Evolutionary conservation across 2,797 vertebrate genomes (phyloP), one percentile per base, ranked within the genome.

Genomic region (Luscinia megarhynchos): DNA sequence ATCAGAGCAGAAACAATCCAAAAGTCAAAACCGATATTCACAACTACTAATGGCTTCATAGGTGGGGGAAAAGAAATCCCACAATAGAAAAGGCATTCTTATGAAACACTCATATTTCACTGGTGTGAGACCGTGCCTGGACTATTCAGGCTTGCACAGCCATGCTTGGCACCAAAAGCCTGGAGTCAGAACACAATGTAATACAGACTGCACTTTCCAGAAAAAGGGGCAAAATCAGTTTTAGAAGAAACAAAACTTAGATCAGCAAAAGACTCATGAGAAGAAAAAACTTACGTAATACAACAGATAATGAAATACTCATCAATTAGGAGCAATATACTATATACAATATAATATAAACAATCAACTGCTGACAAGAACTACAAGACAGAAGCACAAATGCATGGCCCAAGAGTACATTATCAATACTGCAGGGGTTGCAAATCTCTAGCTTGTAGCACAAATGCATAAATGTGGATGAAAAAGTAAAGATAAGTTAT

Each of bases 1-100:
- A 57, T 16, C 38, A 84, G 69, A 77, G 61, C 53, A 86, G 66
- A 92, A 95, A 70, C 15, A 88, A 88, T 45, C 46, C 21, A 27
- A 75, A 46, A 84, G 53, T 77, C 76, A 77, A 84, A 94, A 51
- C 23, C 2, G 3, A 32, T 59, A 90, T 34, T 34, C 40, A 43
- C 48, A 83, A 87, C 23, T 62, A 59, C 57, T 70, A 69, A 61
- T 19, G 22, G 36, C 32, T 93, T 81, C 36, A 86, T 4, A 74
- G 36, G 66, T 64, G 20, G 15, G 43, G 19, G 20, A 51, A 58
- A 78, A 63, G 58, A 50, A 38, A 2, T 9, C 12, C 16, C 32
- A 27, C 41, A 77, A 67, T 1, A 88, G 61, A 77, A 85, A 74
- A 78, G 61, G 30, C 32, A 68, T 66, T 77, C 41, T 68, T 70